Evolutionary conservation across 2,113 vertebrate species (phyloP), one percentile per base, ranked within the genome.

Genomic region (Pipa parva): DNA sequence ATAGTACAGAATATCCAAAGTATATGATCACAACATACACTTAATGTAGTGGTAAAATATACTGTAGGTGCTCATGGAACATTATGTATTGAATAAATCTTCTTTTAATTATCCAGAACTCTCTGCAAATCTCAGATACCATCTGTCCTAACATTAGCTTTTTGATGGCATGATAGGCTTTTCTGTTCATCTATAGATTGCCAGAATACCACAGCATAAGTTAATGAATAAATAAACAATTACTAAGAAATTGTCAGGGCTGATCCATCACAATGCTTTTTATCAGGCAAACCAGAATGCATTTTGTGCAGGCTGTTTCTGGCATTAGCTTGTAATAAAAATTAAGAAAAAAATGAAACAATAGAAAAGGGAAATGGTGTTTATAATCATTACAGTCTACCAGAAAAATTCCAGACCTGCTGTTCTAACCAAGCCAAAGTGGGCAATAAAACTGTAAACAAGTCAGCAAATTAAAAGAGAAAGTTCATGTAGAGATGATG

Each of bases 171-270:
- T 60, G 56, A 69, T 59, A n/a, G 31, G 31, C 57, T 48, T 69
- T 52, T 52, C 52, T 50, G 10, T 36, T 51, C 46, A 39, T 15
- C 64, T 50, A 27, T 60, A 51, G 29, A 39, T 59, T 59, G 65
- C 65, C 65, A 60, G 60, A 63, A 69, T 42, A 42, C 55, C 65
- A 60, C 65, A 60, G 57, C 65, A 69, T 69, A 69, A 37, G 65
- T 69, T 69, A 60, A 69, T 69, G 65, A 69, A 69, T 69, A 69
- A 69, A 69, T 60, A 69, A 60, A 60, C 65, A 59, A 69, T 69
- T 69, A 60, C 46, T 60, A 69, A 42, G 46, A 60, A 69, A 69
- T 60, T 69, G 56, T 69, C 57, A 42, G 65, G 65, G 65, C 56
- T 15, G 56, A 60, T 69, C 57, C 17, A 20, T 69, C 57, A 60